Percentiles rank a stretch among this genome's conserved stretches.
phyloP scores from a whole-genome alignment of 2,888 invertebrate genomes.

The Poecilobothrus nobilitatus region DNA sequence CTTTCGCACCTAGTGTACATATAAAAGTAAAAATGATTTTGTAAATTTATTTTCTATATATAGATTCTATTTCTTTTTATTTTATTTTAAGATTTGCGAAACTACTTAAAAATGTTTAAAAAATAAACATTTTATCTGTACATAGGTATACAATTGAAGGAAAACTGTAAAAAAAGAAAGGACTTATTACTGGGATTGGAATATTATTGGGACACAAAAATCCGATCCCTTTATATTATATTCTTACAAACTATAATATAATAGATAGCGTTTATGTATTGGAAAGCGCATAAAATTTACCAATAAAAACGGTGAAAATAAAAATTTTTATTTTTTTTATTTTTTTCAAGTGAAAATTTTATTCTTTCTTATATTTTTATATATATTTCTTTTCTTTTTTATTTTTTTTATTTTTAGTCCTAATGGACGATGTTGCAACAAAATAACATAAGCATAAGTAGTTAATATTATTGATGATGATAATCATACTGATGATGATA shows the following conservation, averaged over 20 bases:
- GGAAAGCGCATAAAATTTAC: neutral
- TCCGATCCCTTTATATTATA: neutral
- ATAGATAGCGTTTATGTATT: neutral
- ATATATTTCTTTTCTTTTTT: no score
- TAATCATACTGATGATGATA: no score
- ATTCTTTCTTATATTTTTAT: no score
- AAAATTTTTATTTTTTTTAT: neutral
- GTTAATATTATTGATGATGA: no score
- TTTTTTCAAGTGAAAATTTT: no score
- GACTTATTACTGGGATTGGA: no score
- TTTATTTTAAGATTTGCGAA: neutral
- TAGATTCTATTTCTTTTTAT: neutral
- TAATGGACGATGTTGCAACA: neutral
- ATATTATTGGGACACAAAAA: neutral
- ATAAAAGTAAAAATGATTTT: no score
- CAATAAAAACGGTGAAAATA: neutral
- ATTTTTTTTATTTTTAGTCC: neutral
- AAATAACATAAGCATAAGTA: neutral
- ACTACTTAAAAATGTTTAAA: neutral
- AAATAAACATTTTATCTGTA: neutral
- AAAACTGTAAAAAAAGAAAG: no score
- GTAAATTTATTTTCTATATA: no score
- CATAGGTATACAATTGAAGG: neutral
- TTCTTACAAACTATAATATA: neutral
- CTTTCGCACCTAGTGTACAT: no score